A percentile compares a stretch with the other conserved stretches of the same genome.
Evolutionary conservation across 2,113 vertebrate genomes (phyloP).

Genomic region (Rhabdomys dilectus): DNA sequence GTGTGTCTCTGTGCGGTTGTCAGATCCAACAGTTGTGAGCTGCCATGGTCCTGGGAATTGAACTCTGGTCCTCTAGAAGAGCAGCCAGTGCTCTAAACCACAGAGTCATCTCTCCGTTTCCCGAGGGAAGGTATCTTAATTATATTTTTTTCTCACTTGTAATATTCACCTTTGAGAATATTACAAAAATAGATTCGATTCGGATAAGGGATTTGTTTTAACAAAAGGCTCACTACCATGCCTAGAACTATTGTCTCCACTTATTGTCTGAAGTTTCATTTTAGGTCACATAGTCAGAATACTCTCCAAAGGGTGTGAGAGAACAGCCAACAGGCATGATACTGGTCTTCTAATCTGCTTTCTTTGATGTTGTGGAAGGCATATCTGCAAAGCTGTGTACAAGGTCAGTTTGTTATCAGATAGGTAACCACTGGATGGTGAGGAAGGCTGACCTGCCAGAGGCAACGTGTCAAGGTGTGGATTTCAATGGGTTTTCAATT

Average conservation of each 20-base stretch:
- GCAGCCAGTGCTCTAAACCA: too few relatives aligned
- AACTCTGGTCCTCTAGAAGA: too few relatives aligned
- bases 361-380: not conserved
- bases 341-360: not conserved
- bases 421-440: not conserved
- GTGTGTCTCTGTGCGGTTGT: too few relatives aligned
- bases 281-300: not conserved
- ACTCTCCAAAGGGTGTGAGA: not conserved
- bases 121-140: not conserved
- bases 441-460: not conserved
- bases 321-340: not conserved
- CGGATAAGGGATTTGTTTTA: not conserved
- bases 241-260: not conserved
- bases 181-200: not conserved
- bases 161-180: not conserved
- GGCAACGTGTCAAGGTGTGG: not conserved
- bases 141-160: not conserved
- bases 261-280: not conserved
- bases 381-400: not conserved
- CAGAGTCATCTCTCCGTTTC: too few relatives aligned
- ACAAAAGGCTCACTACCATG: slow-evolving; percentile 33
- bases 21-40: too few relatives aligned
- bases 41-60: too few relatives aligned
- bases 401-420: not conserved
- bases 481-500: slow-evolving; percentile 46